Evolutionary conservation across 92 coral and sea anemone species (phyloP).

Genomic region (Paragorgia papillata): DNA sequence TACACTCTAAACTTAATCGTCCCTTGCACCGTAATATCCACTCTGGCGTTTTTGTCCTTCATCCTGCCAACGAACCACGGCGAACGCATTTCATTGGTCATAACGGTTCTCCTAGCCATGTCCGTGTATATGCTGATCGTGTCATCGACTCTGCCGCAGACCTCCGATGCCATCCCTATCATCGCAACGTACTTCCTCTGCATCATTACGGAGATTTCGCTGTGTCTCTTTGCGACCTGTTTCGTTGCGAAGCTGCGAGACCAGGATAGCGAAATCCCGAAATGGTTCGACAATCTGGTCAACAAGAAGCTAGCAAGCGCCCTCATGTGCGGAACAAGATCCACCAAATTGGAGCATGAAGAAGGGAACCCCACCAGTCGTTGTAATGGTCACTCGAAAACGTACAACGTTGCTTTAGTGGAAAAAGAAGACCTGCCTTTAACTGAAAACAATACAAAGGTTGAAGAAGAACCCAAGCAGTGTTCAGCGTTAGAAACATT

Average conservation of each 20-base stretch:
- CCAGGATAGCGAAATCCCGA: conserved; percentile 49
- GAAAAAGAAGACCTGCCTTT: background rate
- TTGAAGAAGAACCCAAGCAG: background rate
- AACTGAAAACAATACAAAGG: background rate
- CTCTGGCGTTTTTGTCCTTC: conserved; percentile 25
- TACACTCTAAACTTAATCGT: conserved; percentile 27
- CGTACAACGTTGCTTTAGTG: background rate
- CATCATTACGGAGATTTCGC: background rate
- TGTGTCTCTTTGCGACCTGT: conserved; percentile 8
- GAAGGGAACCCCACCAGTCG: no score
- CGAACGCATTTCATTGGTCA: conserved; percentile 36
- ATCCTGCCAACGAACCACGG: conserved; percentile 33
- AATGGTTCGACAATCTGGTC: background rate
- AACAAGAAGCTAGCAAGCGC: background rate
- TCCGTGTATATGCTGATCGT: conserved; percentile 46
- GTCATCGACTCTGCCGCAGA: conserved; percentile 40
- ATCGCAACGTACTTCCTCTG: conserved; percentile 35
- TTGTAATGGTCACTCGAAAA: background rate
- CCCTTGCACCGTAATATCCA: conserved; percentile 31
- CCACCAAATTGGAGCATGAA: background rate
- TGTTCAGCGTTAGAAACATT: background rate
- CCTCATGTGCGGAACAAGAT: no score
- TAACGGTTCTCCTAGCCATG: conserved; percentile 39
- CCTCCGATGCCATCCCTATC: conserved; percentile 37
- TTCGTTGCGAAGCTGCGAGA: conserved; percentile 33